phyloP scores from a whole-genome alignment of 2,113 vertebrate species.

The Diphyllodes magnificus region DNA sequence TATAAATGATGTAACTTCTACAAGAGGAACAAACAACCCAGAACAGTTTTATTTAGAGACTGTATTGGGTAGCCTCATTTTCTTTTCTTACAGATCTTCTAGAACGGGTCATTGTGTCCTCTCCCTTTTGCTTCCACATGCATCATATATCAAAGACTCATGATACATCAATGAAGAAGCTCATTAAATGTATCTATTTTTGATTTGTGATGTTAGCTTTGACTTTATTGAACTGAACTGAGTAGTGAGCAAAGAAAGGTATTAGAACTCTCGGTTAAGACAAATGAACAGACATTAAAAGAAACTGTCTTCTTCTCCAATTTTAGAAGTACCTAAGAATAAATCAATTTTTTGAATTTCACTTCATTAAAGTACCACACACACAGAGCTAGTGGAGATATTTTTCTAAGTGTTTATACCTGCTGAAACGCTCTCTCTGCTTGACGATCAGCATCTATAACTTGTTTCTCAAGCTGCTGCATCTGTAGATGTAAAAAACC shows the following conservation, averaged over 20 bases:
- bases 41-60: not conserved
- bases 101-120: not conserved
- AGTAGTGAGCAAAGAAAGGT: not conserved
- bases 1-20: not conserved
- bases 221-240: not conserved
- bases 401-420: slow-evolving; percentile 65
- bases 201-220: not conserved
- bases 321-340: not conserved
- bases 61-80: not conserved
- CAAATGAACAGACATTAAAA: not conserved
- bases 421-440: slow-evolving; percentile 91
- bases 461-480: slow-evolving; percentile 92
- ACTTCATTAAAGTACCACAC: not conserved
- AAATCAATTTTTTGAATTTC: not conserved
- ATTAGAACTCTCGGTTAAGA: not conserved
- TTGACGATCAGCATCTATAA: slow-evolving; percentile 87
- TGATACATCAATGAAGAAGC: not conserved
- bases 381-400: not conserved
- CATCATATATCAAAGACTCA: not conserved
- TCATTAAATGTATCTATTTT: not conserved
- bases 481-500: slow-evolving; percentile 75
- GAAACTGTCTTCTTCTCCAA: not conserved
- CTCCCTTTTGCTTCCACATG: not conserved
- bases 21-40: not conserved
- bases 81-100: not conserved